Evolutionary conservation across 2,797 vertebrate species (phyloP).

Genomic region (Enteromius anoplus): DNA sequence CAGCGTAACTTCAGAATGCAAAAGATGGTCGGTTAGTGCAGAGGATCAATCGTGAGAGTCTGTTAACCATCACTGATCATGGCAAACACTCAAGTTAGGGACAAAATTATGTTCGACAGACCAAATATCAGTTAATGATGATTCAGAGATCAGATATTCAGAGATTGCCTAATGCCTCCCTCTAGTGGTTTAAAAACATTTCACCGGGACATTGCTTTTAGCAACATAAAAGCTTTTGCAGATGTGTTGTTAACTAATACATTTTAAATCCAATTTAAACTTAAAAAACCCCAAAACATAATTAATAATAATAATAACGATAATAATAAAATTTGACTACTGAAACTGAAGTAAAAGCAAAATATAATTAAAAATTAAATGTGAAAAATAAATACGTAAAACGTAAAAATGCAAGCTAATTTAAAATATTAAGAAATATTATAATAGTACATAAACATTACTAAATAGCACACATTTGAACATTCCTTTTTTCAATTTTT

Average conservation of each 20-base stretch:
- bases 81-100: neutral
- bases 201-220: neutral
- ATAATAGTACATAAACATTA: neutral
- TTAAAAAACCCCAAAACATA: too few relatives aligned
- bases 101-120: neutral
- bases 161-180: conserved; percentile 4
- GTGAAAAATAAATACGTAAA: neutral
- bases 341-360: neutral
- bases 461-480: too few relatives aligned
- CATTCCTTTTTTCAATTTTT: neutral
- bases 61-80: neutral
- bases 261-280: too few relatives aligned
- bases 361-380: neutral
- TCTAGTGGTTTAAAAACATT: neutral
- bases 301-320: too few relatives aligned
- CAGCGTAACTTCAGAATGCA: neutral
- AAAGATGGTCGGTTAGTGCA: neutral
- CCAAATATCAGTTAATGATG: neutral
- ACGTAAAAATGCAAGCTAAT: neutral
- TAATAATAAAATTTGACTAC: neutral
- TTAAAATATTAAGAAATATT: neutral
- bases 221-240: neutral
- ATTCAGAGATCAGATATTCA: neutral
- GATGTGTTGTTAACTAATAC: neutral
- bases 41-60: neutral